A percentile compares a stretch with the other conserved stretches of the same genome.
phyloP scores from a whole-genome alignment of 2,797 vertebrate species.

The Salmo trutta region DNA sequence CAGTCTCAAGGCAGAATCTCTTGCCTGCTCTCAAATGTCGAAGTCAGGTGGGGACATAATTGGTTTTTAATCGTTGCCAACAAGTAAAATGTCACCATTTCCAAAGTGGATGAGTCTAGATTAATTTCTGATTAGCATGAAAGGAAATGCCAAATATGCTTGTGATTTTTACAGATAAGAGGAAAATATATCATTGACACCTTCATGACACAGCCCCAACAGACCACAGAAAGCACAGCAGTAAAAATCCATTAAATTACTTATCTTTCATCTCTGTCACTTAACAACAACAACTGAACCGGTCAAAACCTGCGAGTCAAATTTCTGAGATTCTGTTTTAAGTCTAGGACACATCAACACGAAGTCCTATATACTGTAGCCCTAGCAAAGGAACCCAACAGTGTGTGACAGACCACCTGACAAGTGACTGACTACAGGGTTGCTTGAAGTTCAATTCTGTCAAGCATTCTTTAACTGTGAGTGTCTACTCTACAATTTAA shows the following conservation, averaged over 20 bases:
- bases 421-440: too few species aligned
- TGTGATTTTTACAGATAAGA: too few species aligned
- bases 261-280: slow-evolving; percentile 47
- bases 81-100: slow-evolving; percentile 62
- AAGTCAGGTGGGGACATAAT: slow-evolving; percentile 61
- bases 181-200: slow-evolving; percentile 12
- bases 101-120: slow-evolving; percentile 52
- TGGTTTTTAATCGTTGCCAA: slow-evolving; percentile 65
- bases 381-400: slow-evolving; percentile 5
- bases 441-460: neutral
- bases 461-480: neutral
- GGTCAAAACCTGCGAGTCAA: slow-evolving; percentile 9
- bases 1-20: neutral
- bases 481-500: neutral
- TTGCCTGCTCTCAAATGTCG: slow-evolving; percentile 57
- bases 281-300: slow-evolving; percentile 45
- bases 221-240: slow-evolving; percentile 51
- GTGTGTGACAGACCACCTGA: neutral
- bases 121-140: slow-evolving; percentile 66
- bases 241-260: slow-evolving; percentile 61
- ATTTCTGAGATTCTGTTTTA: neutral
- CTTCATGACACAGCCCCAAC: too few species aligned
- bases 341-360: neutral
- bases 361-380: neutral
- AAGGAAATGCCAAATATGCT: slow-evolving; percentile 42